Conservation (phyloP, 1,140 invertebrate genomes). For the Agraylea sexmaculata region DNA sequence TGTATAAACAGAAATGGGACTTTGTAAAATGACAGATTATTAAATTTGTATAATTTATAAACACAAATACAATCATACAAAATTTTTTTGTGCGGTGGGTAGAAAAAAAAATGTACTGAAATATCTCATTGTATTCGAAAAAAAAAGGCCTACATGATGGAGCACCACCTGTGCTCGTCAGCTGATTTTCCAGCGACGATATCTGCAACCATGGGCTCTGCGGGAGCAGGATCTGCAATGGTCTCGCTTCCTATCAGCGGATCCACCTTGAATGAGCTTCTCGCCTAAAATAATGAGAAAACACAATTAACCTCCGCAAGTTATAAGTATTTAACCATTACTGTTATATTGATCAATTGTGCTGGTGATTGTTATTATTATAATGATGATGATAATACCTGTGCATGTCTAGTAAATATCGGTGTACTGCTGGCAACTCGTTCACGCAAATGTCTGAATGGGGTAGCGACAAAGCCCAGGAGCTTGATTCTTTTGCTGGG, state of each 20-base stretch:
- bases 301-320: neutral
- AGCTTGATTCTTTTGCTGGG: constrained; percentile 23
- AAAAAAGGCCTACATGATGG: constrained; percentile 32
- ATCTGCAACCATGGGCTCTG: constrained; percentile 20
- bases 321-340: neutral
- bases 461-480: constrained; percentile 24
- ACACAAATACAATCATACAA: no score
- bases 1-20: no score
- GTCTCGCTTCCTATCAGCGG: neutral
- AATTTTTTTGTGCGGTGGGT: no score
- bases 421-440: constrained; percentile 19
- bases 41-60: no score
- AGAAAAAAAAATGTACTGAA: no score
- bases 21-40: no score
- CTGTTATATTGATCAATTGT: neutral
- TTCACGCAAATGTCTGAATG: constrained; percentile 22
- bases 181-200: constrained; percentile 6
- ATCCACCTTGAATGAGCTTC: constrained; percentile 1
- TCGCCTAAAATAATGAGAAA: neutral
- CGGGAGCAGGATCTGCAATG: constrained; percentile 23
- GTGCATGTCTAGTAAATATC: constrained; percentile 6
- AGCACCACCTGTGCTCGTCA: constrained; percentile 27
- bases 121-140: no score
- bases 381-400: constrained; percentile 2
- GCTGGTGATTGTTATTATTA: neutral